Percentiles rank a stretch among this genome's conserved stretches.
Evolutionary conservation across 2,797 vertebrate species (phyloP).

Genomic region (Coccyzus lansbergi): DNA sequence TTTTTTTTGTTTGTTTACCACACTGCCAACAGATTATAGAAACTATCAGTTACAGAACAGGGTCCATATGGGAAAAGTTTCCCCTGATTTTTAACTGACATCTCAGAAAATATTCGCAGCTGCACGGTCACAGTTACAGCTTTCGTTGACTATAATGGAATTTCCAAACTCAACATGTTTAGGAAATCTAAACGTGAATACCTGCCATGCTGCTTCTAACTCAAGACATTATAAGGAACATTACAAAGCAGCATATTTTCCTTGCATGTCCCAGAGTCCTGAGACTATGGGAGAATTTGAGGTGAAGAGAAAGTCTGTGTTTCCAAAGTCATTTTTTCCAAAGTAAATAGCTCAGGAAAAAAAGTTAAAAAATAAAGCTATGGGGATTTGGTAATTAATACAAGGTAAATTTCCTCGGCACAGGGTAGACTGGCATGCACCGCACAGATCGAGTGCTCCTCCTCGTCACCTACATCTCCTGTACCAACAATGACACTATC

Average conservation of each 20-base stretch:
- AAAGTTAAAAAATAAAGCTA: not conserved
- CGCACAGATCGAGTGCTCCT: rapidly evolving
- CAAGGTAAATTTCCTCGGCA: not conserved
- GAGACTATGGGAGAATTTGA: not conserved
- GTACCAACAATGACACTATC: not conserved
- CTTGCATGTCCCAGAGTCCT: not conserved
- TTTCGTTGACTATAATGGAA: not conserved
- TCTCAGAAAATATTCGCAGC: not conserved
- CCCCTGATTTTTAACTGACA: not conserved
- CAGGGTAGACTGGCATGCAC: no score
- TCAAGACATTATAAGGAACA: not conserved
- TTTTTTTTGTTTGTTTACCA: not conserved
- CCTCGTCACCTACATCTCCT: not conserved
- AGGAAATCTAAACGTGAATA: not conserved
- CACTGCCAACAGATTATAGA: not conserved
- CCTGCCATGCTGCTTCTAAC: not conserved
- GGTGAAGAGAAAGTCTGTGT: not conserved
- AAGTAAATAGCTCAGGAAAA: not conserved
- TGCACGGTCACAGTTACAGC: not conserved
- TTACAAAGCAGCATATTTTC: not conserved
- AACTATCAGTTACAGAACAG: not conserved
- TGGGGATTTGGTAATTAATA: not conserved
- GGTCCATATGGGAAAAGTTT: not conserved
- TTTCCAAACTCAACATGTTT: not conserved
- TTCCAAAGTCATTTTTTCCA: not conserved